Conservation (phyloP, 2,113 vertebrate species). For the Lontra canadensis region DNA sequence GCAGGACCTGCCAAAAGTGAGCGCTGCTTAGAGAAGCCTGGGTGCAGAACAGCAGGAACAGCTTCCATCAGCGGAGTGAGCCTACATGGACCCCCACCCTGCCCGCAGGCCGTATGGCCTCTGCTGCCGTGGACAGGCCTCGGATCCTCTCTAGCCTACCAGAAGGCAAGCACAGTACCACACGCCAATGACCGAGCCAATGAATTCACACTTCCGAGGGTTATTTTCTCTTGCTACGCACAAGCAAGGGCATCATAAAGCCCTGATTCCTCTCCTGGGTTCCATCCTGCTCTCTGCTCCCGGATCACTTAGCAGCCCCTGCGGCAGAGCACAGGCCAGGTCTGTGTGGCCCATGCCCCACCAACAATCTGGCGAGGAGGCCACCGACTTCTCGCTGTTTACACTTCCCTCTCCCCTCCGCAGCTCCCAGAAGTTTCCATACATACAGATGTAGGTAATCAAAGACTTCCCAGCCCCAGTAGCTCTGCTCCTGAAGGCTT, state of each 20-base stretch:
- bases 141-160: background rate
- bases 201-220: constrained; percentile 52
- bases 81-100: background rate
- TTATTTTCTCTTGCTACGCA: constrained; percentile 61
- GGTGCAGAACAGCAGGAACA: background rate
- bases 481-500: constrained; percentile 8
- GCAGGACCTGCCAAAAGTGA: background rate
- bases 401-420: constrained; percentile 26
- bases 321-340: background rate
- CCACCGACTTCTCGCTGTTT: constrained; percentile 37
- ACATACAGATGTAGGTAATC: constrained; percentile 78
- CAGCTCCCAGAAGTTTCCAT: constrained; percentile 71
- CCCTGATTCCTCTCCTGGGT: constrained; percentile 65
- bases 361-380: constrained; percentile 66
- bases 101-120: background rate
- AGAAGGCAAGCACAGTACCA: constrained; percentile 24
- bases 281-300: background rate
- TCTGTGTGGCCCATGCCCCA: background rate
- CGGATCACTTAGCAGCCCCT: constrained; percentile 47
- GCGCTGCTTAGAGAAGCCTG: background rate
- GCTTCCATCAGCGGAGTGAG: background rate
- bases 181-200: constrained; percentile 43
- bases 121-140: background rate
- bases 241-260: constrained; percentile 52
- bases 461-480: constrained; percentile 63